phyloP scores from a whole-genome alignment of 2,113 vertebrate species.

The Cacatua alba region DNA sequence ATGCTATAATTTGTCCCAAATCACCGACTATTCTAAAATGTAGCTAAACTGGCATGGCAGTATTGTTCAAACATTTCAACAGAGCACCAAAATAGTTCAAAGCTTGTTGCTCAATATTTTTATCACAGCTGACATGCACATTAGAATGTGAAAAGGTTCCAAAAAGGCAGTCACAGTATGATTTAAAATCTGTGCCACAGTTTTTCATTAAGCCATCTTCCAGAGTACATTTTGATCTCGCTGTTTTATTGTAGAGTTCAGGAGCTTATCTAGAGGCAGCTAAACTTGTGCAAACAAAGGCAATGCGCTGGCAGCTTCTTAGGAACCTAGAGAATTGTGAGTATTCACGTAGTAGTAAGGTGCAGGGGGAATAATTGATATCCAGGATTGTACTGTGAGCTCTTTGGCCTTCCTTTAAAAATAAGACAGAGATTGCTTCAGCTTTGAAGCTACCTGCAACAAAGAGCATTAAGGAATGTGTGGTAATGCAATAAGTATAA shows the following conservation, averaged over 20 bases:
- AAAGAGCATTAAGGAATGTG: neutral
- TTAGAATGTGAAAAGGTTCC: neutral
- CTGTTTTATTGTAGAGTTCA: conserved; percentile 21
- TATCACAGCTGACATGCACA: neutral
- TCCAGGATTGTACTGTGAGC: neutral
- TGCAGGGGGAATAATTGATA: neutral
- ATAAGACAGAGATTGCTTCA: neutral
- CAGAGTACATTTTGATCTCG: conserved; percentile 53
- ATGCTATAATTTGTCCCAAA: conserved; percentile 10
- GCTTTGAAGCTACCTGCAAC: neutral
- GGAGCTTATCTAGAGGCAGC: conserved; percentile 1
- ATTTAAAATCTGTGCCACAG: neutral
- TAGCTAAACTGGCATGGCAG: neutral
- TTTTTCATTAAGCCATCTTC: conserved; percentile 38
- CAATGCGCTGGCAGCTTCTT: neutral
- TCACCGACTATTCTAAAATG: neutral
- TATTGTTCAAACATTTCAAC: conserved; percentile 11
- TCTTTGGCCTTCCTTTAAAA: neutral
- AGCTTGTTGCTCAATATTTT: conserved; percentile 44
- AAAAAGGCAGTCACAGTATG: conserved; percentile 12
- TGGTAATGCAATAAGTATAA: neutral
- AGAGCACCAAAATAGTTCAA: conserved; percentile 58
- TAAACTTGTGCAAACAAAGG: conserved; percentile 13
- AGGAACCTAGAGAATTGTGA: neutral
- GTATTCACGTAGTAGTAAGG: neutral